Evolutionary conservation across 2,113 vertebrate species (phyloP), one percentile per base, ranked within the genome.

Genomic region (Astur gentilis): DNA sequence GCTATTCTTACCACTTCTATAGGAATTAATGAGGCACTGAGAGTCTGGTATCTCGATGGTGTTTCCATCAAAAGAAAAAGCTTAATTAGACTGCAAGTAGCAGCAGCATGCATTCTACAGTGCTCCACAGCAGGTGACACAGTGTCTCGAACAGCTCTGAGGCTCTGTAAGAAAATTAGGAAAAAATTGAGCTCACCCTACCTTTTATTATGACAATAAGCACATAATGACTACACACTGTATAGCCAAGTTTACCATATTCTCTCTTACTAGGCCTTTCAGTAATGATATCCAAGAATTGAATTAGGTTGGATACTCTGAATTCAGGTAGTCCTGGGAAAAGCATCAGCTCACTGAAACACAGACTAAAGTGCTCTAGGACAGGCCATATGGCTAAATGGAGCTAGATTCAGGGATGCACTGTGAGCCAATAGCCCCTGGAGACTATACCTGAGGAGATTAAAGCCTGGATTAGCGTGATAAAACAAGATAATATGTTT

Each of bases 221-320:
- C 14, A 23, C 6, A 1, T 47, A 47, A 64, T 1, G 45, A 7
- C 16, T 11, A 6, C 57, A 17, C 0, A 0, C 22, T 16, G 8
- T 21, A 21, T 22, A 58, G 50, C 13, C 29, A 58, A 55, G 42
- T 66, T 54, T 40, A 18, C 20, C 42, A 26, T 18, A 3, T 26
- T 47, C 11, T 81, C 13, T 70, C 58, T 76, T 40, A 5, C 31
- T 22, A 7, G 16, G 45, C 7, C 3, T 79, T 45, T 57, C 27
- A 52, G 14, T 12, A 49, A 49, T 26, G 23, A 19, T 25, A 27
- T 8, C 6, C 44, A 57, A 47, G 50, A 62, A 18, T 0, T 21
- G 32, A 13, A 6, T 20, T 18, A 17, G 36, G 22, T 3, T 57
- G 36, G 34, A 4, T 49, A 4, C 5, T 29, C 40, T 32, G 32